Conservation (phyloP, 2,888 invertebrate species). For the Barypeithes pellucidus region DNA sequence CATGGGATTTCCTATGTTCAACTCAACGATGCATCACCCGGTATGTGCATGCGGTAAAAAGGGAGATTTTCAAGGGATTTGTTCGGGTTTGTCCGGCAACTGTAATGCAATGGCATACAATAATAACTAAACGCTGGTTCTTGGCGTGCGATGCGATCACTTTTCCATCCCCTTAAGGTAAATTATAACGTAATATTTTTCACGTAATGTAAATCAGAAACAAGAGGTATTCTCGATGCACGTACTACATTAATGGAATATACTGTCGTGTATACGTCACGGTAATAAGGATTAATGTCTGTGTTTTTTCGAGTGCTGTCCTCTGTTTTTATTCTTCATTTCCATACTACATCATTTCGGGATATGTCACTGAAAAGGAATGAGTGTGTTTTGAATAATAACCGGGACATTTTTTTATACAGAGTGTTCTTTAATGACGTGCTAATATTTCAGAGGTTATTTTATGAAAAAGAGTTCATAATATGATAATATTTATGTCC, state of each 20-base stretch:
- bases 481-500: no score
- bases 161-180: no score
- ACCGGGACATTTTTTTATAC: neutral
- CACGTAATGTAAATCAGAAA: neutral
- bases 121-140: no score
- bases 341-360: constrained; percentile 2
- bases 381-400: constrained; percentile 1
- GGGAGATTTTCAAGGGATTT: no score
- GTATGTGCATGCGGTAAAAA: no score
- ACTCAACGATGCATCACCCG: no score
- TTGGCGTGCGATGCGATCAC: no score
- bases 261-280: constrained; percentile 30
- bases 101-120: no score
- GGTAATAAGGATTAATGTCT: constrained; percentile 26
- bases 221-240: neutral
- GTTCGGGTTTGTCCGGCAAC: no score
- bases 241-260: constrained; percentile 8
- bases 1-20: no score
- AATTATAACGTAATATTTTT: neutral
- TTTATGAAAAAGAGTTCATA: neutral
- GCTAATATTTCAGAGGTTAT: no score
- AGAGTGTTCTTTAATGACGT: no score
- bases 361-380: neutral
- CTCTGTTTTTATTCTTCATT: constrained; percentile 6
- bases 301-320: constrained; percentile 3